Evolutionary conservation across 2,797 vertebrate species (phyloP).

Genomic region (Muraenolepis orangiensis): DNA sequence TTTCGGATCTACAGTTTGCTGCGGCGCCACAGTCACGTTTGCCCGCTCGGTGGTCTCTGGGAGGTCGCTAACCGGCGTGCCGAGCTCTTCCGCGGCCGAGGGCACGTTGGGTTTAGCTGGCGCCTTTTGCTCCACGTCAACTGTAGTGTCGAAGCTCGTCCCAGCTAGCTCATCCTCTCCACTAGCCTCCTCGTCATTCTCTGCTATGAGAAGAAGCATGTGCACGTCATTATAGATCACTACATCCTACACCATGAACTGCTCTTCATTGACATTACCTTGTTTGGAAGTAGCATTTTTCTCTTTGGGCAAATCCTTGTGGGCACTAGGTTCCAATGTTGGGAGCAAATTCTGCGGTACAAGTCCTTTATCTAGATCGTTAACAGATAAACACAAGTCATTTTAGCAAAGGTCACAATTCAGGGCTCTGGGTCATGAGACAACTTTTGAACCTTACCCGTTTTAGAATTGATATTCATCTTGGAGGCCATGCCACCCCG

Average conservation of each 20-base stretch:
- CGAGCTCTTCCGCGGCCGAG: background rate
- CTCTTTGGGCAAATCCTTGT: background rate
- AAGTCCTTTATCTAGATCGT: conserved; percentile 25
- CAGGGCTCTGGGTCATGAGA: background rate
- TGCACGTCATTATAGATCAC: background rate
- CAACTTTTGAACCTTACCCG: background rate
- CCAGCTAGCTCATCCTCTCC: background rate
- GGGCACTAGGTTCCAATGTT: background rate
- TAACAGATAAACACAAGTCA: background rate
- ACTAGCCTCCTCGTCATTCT: background rate
- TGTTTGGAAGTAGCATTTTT: background rate
- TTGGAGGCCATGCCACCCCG: conserved; percentile 30
- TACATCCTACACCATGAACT: background rate
- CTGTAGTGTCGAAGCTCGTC: background rate
- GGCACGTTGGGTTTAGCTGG: background rate
- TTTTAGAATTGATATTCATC: background rate
- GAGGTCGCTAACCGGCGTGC: background rate
- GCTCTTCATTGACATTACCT: background rate
- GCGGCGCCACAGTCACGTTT: background rate
- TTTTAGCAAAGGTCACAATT: background rate
- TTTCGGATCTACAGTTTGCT: background rate
- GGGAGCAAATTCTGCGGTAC: conserved; percentile 6
- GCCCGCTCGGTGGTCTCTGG: too few relatives aligned
- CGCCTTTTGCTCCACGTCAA: background rate
- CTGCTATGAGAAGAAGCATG: background rate